A percentile compares a stretch with the other conserved stretches of the same genome.
These are phyloP conservation scores for Ophion ventricosus DNA, from an alignment of 2,888 invertebrate species.

Conservation along the genomic window DNA sequence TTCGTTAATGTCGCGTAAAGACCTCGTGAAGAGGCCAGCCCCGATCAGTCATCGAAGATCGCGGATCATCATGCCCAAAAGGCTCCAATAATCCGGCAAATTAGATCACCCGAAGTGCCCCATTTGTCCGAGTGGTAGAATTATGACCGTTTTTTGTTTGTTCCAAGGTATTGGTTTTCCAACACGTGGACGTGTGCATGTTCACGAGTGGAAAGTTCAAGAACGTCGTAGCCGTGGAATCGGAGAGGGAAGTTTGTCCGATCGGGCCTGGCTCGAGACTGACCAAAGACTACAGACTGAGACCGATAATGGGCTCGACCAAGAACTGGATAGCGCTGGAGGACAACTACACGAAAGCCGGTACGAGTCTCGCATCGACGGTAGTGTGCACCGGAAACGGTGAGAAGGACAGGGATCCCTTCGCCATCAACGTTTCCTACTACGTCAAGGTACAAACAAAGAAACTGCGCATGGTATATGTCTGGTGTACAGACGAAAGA, in stretches of 20 bases:
- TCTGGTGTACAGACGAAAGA: neutral
- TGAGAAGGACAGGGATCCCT: slow-evolving; percentile 92
- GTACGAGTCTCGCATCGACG: slow-evolving; percentile 85
- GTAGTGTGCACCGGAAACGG: slow-evolving; percentile 84
- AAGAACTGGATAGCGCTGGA: slow-evolving; percentile 97
- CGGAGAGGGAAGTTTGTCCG: slow-evolving; percentile 87
- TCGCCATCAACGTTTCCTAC: slow-evolving; percentile 95
- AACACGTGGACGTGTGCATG: slow-evolving; percentile 97
- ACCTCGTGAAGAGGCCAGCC: too few relatives aligned
- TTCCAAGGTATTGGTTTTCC: slow-evolving; percentile 91
- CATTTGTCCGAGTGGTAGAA: too few relatives aligned
- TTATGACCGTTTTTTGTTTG: neutral
- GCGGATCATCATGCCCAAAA: too few relatives aligned
- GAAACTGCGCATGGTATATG: neutral
- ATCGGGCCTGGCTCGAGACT: slow-evolving; percentile 87
- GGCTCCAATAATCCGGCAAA: too few relatives aligned
- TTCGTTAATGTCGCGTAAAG: too few relatives aligned
- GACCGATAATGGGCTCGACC: slow-evolving; percentile 90
- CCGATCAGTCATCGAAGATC: too few relatives aligned
- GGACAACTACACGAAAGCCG: slow-evolving; percentile 88
- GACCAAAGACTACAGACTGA: slow-evolving; percentile 87
- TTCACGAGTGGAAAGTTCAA: slow-evolving; percentile 97
- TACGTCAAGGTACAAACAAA: slow-evolving; percentile 90
- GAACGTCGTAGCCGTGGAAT: slow-evolving; percentile 91
- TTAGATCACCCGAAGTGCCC: too few relatives aligned